Conservation (phyloP, 1,140 invertebrate species). For the Anoplophora glabripennis region DNA sequence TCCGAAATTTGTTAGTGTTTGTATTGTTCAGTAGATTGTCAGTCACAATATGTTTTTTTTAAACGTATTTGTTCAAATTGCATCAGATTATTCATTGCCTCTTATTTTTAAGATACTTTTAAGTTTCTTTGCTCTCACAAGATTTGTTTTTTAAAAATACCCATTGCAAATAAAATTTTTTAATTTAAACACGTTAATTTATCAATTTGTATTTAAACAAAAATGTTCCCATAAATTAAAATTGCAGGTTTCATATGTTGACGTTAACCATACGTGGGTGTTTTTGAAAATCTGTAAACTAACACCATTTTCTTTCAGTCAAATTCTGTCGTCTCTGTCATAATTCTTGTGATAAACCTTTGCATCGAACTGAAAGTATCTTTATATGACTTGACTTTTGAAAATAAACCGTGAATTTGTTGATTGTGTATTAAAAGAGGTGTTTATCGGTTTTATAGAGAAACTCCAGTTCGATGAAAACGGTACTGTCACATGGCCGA, state of each 20-base stretch:
- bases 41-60: too few relatives aligned
- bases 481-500: conserved; percentile 37
- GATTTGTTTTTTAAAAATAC: background rate
- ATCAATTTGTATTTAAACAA: too few relatives aligned
- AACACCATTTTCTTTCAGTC: conserved; percentile 15
- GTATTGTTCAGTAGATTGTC: too few relatives aligned
- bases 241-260: too few relatives aligned
- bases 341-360: conserved; percentile 18
- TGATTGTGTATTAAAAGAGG: conserved; percentile 1
- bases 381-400: conserved; percentile 15
- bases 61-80: too few relatives aligned
- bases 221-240: too few relatives aligned
- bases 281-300: background rate
- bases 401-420: background rate
- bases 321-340: background rate
- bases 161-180: too few relatives aligned
- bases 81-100: too few relatives aligned
- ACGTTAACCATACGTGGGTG: background rate
- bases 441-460: conserved; percentile 42
- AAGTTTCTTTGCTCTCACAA: background rate
- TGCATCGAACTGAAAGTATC: conserved; percentile 35
- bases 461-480: conserved; percentile 48
- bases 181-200: too few relatives aligned
- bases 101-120: conserved; percentile 10
- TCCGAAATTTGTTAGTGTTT: too few relatives aligned